phyloP scores from a whole-genome alignment of 2,113 vertebrate genomes.

The Epinephelus fuscoguttatus region DNA sequence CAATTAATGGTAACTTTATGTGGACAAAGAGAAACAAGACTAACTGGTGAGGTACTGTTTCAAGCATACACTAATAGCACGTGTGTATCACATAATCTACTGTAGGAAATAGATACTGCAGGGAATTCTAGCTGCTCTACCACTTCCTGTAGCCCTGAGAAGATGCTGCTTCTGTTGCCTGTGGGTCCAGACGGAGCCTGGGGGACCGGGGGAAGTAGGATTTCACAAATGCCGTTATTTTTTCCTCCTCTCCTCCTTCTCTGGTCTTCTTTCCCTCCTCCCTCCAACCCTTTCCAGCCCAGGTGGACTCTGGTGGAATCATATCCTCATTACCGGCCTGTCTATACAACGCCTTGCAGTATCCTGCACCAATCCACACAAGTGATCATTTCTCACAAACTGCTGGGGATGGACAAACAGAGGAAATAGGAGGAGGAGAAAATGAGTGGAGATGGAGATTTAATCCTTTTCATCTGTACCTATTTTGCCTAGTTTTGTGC shows the following conservation, averaged over 20 bases:
- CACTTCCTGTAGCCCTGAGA: conserved; percentile 25
- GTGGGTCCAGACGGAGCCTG: conserved; percentile 45
- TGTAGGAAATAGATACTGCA: conserved; percentile 16
- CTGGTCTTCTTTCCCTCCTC: neutral
- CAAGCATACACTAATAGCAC: conserved; percentile 5
- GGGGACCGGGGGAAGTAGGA: conserved; percentile 14
- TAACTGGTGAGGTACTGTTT: conserved; percentile 7
- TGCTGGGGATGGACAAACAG: neutral
- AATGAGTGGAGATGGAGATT: conserved; percentile 15
- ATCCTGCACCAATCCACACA: conserved; percentile 29
- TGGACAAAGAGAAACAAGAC: neutral
- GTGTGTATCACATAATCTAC: conserved; percentile 5
- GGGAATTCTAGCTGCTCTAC: neutral
- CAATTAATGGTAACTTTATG: neutral
- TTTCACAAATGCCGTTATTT: conserved; percentile 2
- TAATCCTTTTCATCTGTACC: conserved; percentile 40
- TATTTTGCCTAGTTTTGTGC: conserved; percentile 12
- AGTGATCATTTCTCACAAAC: conserved; percentile 49
- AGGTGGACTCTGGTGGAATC: conserved; percentile 33
- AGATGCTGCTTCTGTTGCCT: conserved; percentile 42
- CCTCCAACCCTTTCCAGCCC: neutral
- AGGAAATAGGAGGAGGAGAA: neutral
- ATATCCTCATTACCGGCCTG: conserved; percentile 41
- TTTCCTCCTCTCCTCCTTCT: neutral
- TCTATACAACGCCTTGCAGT: conserved; percentile 29